Base-by-base conservation (phyloP, 2,888 invertebrate species). In the Drosophila gaucha region DNA sequence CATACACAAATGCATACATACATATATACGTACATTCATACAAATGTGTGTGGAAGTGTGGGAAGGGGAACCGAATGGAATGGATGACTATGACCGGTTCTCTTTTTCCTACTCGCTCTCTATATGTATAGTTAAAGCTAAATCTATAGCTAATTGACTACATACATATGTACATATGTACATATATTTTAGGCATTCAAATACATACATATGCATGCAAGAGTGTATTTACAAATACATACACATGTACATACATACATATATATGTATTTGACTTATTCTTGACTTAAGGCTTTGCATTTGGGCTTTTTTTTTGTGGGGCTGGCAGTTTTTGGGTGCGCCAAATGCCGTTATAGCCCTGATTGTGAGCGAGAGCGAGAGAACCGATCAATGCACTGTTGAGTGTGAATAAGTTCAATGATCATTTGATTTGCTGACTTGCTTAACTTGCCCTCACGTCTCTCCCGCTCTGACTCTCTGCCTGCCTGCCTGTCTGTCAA, bases 291-390 rank as follows among this genome's bases (percentile, higher is more conserved):
- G 43, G 47, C 44, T 50, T 43, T 60, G 50, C 43, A 10, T 10
- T 28, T 58, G 22, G 26, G 28, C 26, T 8, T 20, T 35, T 14
- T 33, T 14, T n/a, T 33, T 33, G n/a, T n/a, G n/a, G n/a, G n/a
- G n/a, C n/a, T n/a, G n/a, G n/a, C n/a, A n/a, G n/a, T 14, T 8
- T 35, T 50, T 46, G 49, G 18, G 44, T 16, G 36, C 31, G 51
- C 39, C 60, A 65, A 85, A 78, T 78, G 86, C 83, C 80, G 86
- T 80, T 80, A 79, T 31, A 46, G 52, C 10, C 14, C 28, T 10
- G 22, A 38, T 31, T n/a, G 36, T 2, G 36, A n/a, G 18, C 0
- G 33, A 10, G 46, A 33, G 20, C 12, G 55, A 30, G 33, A 50
- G 20, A 41, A 54, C 50, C 59, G 72, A 80, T 83, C 68, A 78